These are phyloP conservation scores for Oligia latruncula DNA, from an alignment of 2,888 invertebrate genomes.

Conservation along the genomic window DNA sequence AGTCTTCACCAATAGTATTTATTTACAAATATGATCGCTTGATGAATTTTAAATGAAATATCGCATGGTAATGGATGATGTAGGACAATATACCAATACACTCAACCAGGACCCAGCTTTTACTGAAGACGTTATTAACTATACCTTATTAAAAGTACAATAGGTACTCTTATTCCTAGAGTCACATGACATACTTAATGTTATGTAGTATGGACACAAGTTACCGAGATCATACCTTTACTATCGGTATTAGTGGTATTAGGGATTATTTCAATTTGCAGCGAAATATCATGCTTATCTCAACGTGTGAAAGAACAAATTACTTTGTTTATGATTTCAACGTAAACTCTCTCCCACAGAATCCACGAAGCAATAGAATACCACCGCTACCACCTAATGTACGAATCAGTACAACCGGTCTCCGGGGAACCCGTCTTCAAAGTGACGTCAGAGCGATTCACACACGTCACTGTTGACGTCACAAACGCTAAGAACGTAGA, in stretches of 20 bases:
- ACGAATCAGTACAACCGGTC: conserved; percentile 94
- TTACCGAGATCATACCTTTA: no score
- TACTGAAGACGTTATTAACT: no score
- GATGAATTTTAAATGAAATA: neutral
- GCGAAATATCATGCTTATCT: no score
- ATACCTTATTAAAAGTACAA: no score
- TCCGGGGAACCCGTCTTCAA: conserved; percentile 93
- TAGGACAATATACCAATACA: no score
- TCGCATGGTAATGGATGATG: no score
- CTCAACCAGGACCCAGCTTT: no score
- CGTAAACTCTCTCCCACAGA: conserved; percentile 67
- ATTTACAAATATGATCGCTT: neutral
- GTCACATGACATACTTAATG: no score
- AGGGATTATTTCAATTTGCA: no score
- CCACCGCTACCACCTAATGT: conserved; percentile 96
- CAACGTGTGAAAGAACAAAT: neutral
- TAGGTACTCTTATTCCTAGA: no score
- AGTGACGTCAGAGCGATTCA: conserved; percentile 92
- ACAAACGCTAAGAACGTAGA: conserved; percentile 93
- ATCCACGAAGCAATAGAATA: conserved; percentile 90
- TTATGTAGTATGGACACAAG: no score
- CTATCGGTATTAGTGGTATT: no score
- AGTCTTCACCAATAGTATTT: neutral
- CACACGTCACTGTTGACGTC: conserved; percentile 95
- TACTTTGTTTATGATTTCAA: neutral